Conservation (phyloP, 2,113 vertebrate genomes). For the Onychostoma macrolepis region DNA sequence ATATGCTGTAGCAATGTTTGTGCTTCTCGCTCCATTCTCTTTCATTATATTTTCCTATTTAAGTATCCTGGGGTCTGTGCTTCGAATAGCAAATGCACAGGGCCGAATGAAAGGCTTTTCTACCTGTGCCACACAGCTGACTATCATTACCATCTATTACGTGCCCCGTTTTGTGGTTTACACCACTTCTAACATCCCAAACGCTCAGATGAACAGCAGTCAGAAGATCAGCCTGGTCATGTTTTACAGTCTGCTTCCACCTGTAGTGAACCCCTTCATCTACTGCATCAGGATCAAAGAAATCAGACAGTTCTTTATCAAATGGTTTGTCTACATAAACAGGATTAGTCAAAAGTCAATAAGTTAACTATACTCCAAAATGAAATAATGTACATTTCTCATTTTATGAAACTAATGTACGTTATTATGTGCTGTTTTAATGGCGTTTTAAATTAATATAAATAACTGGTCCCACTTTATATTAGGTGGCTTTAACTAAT, state of each 20-base stretch:
- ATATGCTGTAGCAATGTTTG: constrained; percentile 46
- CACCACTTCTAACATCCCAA: constrained; percentile 30
- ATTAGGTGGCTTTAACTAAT: too few relatives aligned
- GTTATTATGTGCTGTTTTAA: too few relatives aligned
- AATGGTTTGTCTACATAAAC: constrained; percentile 21
- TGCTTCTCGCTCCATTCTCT: constrained; percentile 57
- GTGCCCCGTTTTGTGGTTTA: constrained; percentile 60
- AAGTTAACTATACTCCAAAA: too few relatives aligned
- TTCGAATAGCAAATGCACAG: constrained; percentile 55
- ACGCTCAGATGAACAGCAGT: constrained; percentile 45
- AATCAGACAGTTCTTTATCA: constrained; percentile 52
- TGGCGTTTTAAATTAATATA: too few relatives aligned
- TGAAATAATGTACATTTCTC: too few relatives aligned
- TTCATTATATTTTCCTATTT: constrained; percentile 62
- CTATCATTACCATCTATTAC: constrained; percentile 57
- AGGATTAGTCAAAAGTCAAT: too few relatives aligned
- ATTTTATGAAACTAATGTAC: too few relatives aligned
- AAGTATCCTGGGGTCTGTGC: constrained; percentile 55
- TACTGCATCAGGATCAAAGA: constrained; percentile 63
- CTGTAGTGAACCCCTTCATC: constrained; percentile 59
- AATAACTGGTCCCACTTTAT: too few relatives aligned
- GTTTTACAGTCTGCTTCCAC: constrained; percentile 65
- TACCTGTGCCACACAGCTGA: constrained; percentile 60
- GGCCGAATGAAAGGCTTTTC: constrained; percentile 60
- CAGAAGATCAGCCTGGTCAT: constrained; percentile 48